These are phyloP conservation scores for Metalampra italica DNA, from an alignment of 2,888 invertebrate genomes.

Conservation along the genomic window DNA sequence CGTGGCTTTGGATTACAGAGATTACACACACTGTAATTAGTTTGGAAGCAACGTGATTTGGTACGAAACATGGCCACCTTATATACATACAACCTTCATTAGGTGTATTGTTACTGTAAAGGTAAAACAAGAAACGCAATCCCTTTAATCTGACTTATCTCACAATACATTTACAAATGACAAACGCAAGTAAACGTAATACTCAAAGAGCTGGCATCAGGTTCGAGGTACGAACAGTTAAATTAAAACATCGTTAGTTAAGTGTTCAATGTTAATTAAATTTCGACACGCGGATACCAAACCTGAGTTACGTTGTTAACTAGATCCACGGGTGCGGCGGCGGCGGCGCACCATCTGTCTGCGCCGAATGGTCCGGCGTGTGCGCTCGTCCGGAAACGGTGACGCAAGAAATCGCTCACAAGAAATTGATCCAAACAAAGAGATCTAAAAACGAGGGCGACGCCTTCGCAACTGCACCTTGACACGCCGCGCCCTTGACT, in stretches of 20 bases:
- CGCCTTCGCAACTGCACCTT: conserved; percentile 66
- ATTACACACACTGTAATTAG: conserved; percentile 39
- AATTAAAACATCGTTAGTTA: too few relatives aligned
- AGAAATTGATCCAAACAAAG: conserved; percentile 59
- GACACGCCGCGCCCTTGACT: conserved; percentile 69
- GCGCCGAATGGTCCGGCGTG: conserved; percentile 25
- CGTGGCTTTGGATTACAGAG: conserved; percentile 35
- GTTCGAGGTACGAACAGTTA: too few relatives aligned
- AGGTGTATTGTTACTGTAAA: neutral
- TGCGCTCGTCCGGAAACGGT: conserved; percentile 57
- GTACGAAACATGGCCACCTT: conserved; percentile 14
- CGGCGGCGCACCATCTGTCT: neutral
- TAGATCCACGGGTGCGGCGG: neutral
- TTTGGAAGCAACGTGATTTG: conserved; percentile 33
- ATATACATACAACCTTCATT: neutral
- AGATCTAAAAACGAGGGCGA: conserved; percentile 57
- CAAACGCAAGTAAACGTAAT: too few relatives aligned
- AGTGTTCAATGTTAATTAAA: too few relatives aligned
- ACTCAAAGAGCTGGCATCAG: too few relatives aligned
- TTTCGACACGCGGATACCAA: too few relatives aligned
- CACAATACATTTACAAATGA: too few relatives aligned
- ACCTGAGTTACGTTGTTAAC: neutral
- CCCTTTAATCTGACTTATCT: too few relatives aligned
- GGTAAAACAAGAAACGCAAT: too few relatives aligned
- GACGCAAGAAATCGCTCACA: conserved; percentile 63